Evolutionary conservation across 2,113 vertebrate species (phyloP).

Genomic region (Melanerpes formicivorus): DNA sequence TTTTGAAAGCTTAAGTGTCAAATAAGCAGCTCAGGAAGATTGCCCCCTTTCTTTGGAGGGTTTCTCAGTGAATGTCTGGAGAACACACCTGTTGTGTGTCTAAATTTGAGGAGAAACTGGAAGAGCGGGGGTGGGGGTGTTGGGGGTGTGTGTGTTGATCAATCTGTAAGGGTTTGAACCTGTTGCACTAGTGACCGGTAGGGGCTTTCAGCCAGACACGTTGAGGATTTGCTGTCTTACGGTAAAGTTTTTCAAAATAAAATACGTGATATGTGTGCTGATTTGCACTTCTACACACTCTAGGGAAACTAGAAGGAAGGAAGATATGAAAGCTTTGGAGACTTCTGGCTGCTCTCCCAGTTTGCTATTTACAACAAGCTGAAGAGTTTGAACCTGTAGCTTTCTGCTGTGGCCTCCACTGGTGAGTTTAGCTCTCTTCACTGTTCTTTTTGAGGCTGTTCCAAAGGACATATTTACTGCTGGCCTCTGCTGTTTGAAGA

Average conservation of each 20-base stretch:
- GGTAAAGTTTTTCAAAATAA: background rate
- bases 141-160: background rate
- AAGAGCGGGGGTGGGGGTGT: background rate
- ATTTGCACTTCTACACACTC: conserved; percentile 16
- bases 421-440: conserved; percentile 13
- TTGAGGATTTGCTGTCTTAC: background rate
- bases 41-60: background rate
- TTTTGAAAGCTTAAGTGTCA: background rate
- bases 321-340: conserved; percentile 26
- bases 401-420: conserved; percentile 15
- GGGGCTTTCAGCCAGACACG: background rate
- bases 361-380: conserved; percentile 36
- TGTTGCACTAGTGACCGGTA: background rate
- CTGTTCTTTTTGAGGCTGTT: background rate
- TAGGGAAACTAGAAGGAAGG: conserved; percentile 27
- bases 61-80: background rate
- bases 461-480: conserved; percentile 12
- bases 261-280: background rate
- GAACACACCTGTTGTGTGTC: background rate
- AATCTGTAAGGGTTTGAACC: background rate
- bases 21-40: background rate
- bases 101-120: background rate
- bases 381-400: conserved; percentile 39
- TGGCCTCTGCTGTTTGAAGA: conserved; percentile 4
- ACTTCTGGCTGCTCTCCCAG: conserved; percentile 44